A percentile compares a stretch with the other conserved stretches of the same genome.
phyloP scores from a whole-genome alignment of 2,113 vertebrate species.

The Vicugna pacos region DNA sequence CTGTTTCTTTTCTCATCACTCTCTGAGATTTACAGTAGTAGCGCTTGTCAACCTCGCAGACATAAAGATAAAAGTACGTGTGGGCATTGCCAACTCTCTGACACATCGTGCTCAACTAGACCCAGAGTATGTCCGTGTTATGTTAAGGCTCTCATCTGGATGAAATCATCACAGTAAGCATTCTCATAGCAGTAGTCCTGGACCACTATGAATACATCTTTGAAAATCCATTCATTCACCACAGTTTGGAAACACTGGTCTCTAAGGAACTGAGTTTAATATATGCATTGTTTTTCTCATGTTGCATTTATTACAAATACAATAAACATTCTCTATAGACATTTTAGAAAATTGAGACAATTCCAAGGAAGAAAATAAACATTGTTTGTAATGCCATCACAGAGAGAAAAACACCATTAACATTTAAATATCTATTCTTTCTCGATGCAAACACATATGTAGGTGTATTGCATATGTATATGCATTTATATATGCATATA shows the following conservation, averaged over 20 bases:
- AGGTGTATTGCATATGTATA: no score
- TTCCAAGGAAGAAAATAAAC: neutral
- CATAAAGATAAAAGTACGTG: neutral
- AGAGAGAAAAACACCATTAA: neutral
- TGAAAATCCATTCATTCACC: neutral
- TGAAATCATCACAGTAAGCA: neutral
- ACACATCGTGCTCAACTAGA: neutral
- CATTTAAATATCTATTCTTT: slow-evolving; percentile 11
- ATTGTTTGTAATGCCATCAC: neutral
- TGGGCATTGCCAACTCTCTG: neutral
- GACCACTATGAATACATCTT: neutral
- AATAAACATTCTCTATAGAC: neutral
- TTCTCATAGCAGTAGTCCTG: neutral
- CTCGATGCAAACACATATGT: neutral
- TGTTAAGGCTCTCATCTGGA: neutral
- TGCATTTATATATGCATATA: no score
- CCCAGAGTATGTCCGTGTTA: neutral
- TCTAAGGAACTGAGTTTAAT: neutral
- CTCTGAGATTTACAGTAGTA: neutral
- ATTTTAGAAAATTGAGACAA: neutral
- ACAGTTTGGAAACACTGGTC: neutral
- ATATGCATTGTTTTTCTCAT: neutral
- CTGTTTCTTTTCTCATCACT: neutral
- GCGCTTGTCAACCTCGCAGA: neutral
- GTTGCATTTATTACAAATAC: neutral